Evolutionary conservation across 2,888 invertebrate species (phyloP), one percentile per base, ranked within the genome.

Genomic region (Calameuta idolon): DNA sequence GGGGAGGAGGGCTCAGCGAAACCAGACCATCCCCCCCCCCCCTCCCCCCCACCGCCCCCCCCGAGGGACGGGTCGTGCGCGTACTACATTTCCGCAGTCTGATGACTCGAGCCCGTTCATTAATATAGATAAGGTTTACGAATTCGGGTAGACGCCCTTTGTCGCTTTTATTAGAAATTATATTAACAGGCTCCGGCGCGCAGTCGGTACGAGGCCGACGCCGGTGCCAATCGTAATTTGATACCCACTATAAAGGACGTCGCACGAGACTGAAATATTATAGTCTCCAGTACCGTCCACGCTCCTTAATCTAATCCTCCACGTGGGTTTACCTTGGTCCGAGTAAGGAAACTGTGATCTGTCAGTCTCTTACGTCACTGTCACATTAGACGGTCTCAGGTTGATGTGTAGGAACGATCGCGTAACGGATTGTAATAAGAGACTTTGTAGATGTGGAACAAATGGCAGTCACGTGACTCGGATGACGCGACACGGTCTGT

Each of bases 91-190:
- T 78, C 75, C 76, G 78, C 75, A 69, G 75, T 23, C 75, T 55
- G 78, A 78, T 78, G 34, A 78, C 73, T 75, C 73, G 69, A 76
- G 71, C 78, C 55, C 73, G 76, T 78, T 78, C 78, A 78, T 78
- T 78, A 78, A 78, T 78, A 78, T 78, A 75, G 75, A 78, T 78
- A 76, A 78, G 76, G 76, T 73, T 78, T 69, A 78, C 69, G 76
- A 76, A 78, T 78, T 78, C 73, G 78, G 78, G 76, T 73, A 73
- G 76, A 73, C 78, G 78, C 15, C 78, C 76, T 76, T 78, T 76
- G 78, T 78, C 75, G 69, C 78, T 71, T 71, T 34, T 31, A 71
- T 34, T 31, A 31, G 71, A 34, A 71, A 34, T 71, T 71, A 31
- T 12, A 34, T 71, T 12, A 71, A 55, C 23, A 23, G 23, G 23